These are phyloP conservation scores for Odontomyia ornata DNA, from an alignment of 2,888 invertebrate species.

Conservation along the genomic window DNA sequence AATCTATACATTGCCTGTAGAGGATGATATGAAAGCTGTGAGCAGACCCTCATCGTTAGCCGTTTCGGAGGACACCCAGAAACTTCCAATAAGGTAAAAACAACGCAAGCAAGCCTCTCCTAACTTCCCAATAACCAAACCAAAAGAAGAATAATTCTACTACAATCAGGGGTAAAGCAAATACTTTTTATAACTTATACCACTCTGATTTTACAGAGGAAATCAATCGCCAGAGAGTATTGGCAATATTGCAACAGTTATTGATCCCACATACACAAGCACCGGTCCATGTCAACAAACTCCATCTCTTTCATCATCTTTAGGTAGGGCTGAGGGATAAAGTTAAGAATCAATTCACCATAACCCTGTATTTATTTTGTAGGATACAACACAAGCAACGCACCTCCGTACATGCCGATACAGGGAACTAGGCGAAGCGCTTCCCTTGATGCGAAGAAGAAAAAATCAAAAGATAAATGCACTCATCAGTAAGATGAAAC, in stretches of 20 bases:
- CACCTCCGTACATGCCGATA: constrained; percentile 80
- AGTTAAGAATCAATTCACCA: background rate
- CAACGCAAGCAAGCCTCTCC: too few relatives aligned
- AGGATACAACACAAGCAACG: constrained; percentile 67
- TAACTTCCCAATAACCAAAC: too few relatives aligned
- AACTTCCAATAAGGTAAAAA: constrained; percentile 17
- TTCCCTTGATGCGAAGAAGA: constrained; percentile 70
- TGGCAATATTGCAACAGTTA: constrained; percentile 72
- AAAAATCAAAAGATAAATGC: constrained; percentile 70
- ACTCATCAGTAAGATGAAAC: constrained; percentile 67
- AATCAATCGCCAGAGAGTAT: constrained; percentile 40
- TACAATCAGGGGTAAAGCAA: too few relatives aligned
- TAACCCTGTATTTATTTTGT: background rate
- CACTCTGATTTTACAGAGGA: too few relatives aligned
- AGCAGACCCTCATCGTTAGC: constrained; percentile 49
- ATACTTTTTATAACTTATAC: too few relatives aligned
- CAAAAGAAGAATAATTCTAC: too few relatives aligned
- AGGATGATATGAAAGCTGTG: constrained; percentile 57
- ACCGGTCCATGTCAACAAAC: constrained; percentile 49
- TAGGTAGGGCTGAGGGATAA: background rate
- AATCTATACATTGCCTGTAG: constrained; percentile 62
- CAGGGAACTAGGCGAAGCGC: constrained; percentile 77
- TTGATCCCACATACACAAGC: constrained; percentile 71
- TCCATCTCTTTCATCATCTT: constrained; percentile 57
- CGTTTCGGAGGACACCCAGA: constrained; percentile 4